Conservation (phyloP, 2,888 invertebrate genomes). For the Zonitis immaculata region DNA sequence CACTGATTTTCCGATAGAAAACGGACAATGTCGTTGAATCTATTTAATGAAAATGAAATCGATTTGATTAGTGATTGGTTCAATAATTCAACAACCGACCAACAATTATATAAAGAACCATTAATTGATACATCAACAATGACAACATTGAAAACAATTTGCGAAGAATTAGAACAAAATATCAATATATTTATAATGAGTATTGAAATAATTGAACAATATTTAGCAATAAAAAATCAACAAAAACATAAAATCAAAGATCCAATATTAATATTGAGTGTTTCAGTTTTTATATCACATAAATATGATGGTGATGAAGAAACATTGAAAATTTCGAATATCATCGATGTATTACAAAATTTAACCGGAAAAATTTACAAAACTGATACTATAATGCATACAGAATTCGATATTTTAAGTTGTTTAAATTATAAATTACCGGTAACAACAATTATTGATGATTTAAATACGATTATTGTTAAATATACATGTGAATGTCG, state of each 20-base stretch:
- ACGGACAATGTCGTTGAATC: neutral
- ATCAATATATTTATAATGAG: slow-evolving; percentile 11
- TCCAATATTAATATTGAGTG: slow-evolving; percentile 7
- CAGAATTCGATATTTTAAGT: slow-evolving; percentile 11
- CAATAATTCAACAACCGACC: neutral
- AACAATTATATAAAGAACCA: slow-evolving; percentile 3
- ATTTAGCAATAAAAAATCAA: slow-evolving; percentile 6
- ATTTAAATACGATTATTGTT: slow-evolving; percentile 11
- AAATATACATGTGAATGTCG: slow-evolving; percentile 4
- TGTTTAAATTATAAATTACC: slow-evolving; percentile 7
- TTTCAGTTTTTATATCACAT: slow-evolving; percentile 9
- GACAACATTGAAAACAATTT: slow-evolving; percentile 7
- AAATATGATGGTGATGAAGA: slow-evolving; percentile 12
- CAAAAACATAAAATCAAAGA: slow-evolving; percentile 10
- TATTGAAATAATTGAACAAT: slow-evolving; percentile 12
- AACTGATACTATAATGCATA: neutral
- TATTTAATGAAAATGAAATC: neutral
- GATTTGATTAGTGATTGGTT: slow-evolving; percentile 12
- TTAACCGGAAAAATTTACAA: slow-evolving; percentile 5
- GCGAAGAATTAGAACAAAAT: slow-evolving; percentile 10
- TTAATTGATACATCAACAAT: neutral
- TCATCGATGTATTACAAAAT: slow-evolving; percentile 6
- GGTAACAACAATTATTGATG: slow-evolving; percentile 8
- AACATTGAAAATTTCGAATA: slow-evolving; percentile 6
- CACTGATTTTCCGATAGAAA: neutral